phyloP scores from a whole-genome alignment of 2,113 vertebrate genomes.

The Ceyx margarethae region DNA sequence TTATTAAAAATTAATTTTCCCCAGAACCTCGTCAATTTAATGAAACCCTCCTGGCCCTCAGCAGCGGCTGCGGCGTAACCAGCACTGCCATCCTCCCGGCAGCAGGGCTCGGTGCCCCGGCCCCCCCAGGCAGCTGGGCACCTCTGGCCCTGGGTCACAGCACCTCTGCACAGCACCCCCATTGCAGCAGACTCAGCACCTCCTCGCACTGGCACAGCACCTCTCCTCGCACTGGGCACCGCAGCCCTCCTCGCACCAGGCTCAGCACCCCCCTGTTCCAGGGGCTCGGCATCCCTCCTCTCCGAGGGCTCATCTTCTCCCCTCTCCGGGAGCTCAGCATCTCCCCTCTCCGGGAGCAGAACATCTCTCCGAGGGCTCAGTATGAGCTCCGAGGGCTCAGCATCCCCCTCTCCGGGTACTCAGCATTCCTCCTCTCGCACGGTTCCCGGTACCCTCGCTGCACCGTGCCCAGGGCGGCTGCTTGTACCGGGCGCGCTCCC shows the following conservation, averaged over 20 bases:
- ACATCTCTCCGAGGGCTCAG: not conserved
- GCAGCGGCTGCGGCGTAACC: not conserved
- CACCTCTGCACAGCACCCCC: not conserved
- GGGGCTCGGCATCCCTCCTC: not conserved
- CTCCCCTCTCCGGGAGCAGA: not conserved
- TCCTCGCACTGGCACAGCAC: not conserved
- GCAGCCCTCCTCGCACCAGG: not conserved
- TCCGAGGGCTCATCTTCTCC: not conserved
- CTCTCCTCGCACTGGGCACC: not conserved
- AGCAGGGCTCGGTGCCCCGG: not conserved
- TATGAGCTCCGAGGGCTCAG: not conserved
- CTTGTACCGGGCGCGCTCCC: not conserved
- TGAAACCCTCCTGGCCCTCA: not conserved
- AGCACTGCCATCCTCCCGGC: not conserved
- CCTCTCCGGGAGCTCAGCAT: not conserved
- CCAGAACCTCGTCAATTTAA: not conserved
- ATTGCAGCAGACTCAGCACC: not conserved
- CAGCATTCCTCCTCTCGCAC: not conserved
- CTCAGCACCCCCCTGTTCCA: not conserved
- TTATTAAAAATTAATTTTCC: conserved; percentile 64
- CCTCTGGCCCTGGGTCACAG: not conserved
- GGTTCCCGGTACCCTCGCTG: not conserved
- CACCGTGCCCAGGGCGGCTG: not conserved
- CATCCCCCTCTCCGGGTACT: not conserved
- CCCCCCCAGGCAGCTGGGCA: not conserved